Conservation (phyloP, 2,113 vertebrate genomes). For the Tragelaphus strepsiceros region DNA sequence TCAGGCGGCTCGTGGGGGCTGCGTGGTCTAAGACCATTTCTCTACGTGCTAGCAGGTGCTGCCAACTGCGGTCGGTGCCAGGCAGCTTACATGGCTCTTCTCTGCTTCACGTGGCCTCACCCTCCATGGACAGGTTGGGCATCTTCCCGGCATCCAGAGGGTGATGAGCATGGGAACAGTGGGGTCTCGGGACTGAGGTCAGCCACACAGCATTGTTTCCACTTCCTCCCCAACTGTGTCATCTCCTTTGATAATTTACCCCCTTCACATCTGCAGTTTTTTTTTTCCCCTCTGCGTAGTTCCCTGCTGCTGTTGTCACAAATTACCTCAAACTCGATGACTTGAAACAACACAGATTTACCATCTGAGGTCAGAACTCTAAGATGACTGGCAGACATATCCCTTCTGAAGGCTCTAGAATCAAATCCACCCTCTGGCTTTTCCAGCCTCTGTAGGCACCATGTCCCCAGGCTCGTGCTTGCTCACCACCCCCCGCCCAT, state of each 20-base stretch:
- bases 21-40: neutral
- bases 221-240: rapidly evolving
- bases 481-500: rapidly evolving
- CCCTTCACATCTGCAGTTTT: neutral
- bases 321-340: too few relatives aligned
- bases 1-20: neutral
- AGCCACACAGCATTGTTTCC: neutral
- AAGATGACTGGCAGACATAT: too few relatives aligned
- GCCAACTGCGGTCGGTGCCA: too few relatives aligned
- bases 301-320: neutral
- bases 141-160: neutral
- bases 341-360: neutral
- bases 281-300: neutral
- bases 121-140: neutral
- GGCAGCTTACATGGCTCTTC: neutral
- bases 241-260: too few relatives aligned
- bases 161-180: neutral
- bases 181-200: neutral
- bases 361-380: neutral
- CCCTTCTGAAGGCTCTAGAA: neutral
- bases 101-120: neutral
- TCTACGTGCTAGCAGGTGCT: neutral
- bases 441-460: neutral
- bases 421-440: neutral
- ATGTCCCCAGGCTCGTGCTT: neutral